Evolutionary conservation across 2,113 vertebrate species (phyloP), one percentile per base, ranked within the genome.

Genomic region (Halichoerus grypus): DNA sequence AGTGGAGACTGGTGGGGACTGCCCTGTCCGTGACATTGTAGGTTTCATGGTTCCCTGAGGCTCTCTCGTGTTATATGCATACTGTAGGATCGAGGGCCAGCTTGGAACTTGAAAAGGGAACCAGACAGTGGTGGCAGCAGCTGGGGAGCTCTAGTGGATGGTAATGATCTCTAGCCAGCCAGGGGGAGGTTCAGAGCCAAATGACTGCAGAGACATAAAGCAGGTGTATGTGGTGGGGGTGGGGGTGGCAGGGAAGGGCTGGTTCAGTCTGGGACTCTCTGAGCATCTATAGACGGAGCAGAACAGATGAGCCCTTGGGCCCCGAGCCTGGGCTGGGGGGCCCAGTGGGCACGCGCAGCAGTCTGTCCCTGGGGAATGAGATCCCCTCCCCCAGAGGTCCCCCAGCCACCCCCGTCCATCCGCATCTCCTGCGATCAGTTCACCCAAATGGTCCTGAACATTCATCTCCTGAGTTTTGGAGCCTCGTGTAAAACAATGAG

Each of bases 401-500:
- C 83, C 53, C 82, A 8, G n/a, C 19, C 28, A 63, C 36, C 61
- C 46, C 14, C 0, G 8, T 77, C 53, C 42, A 7, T 36, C 67
- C 67, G 1, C 51, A 9, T 84, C 83, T 90, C 71, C 18, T 85
- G 42, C 13, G 28, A 74, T 89, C 69, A 36, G 46, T 82, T 82
- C 77, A 13, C 92, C 21, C 59, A 65, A 69, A 88, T 39, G 46
- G 59, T 65, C 77, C 88, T 3, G 31, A 83, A 88, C 14, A 4
- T 63, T 67, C 2, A 26, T 63, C 87, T 91, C 53, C 63, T 1
- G 83, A 90, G 91, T 95, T 97, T 90, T 93, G 96, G 96, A 97
- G 94, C 97, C 84, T 51, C 55, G 31, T 3, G 95, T 86, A 88
- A 97, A 98, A 98, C 98, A 97, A 98, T 74, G 98, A 98, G 98